Evolutionary conservation across 2,888 invertebrate genomes (phyloP), one percentile per base, ranked within the genome.

Genomic region (Pinctada fucata): DNA sequence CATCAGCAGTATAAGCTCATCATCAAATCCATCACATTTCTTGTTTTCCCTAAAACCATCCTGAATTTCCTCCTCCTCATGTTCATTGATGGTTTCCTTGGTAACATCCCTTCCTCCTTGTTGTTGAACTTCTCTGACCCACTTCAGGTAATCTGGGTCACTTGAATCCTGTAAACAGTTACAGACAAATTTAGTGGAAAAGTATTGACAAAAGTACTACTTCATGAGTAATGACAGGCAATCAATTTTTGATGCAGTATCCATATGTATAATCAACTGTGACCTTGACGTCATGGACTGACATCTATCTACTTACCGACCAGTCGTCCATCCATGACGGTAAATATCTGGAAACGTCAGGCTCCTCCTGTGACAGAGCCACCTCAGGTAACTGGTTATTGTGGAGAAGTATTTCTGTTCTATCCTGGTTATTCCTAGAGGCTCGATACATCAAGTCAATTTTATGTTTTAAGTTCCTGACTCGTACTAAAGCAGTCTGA

Each of bases 361-460:
- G 85, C 5, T 83, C 84, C 47, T 82, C 76, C 4, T 78, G 68
- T 2, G 50, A 50, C 2, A 72, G 4, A 10, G 83, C 85, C 3
- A 76, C 76, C 51, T 78, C 79, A 10, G 91, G 90, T 8, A 89
- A 78, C 3, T 91, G 91, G 82, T 89, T 91, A 82, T 91, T 91
- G 85, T 86, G 87, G 47, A 87, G 83, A n/a, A 91, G 85, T 48
- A 92, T 87, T 48, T 87, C 84, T 10, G 89, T 88, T 31, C 89
- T 79, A 81, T 91, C 91, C 75, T 88, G 84, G 81, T 92, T 91
- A 49, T 81, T 88, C 13, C 84, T 81, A 0, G 91, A 91, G 1
- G 91, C 88, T 45, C 91, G 83, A 79, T 86, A 90, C 92, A 92
- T 92, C 51, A 92, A 82, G 81, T 90, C 90, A 48, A 88, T 84